Base-by-base conservation (phyloP, 2,888 invertebrate genomes). In the Epicampocera succincta region DNA sequence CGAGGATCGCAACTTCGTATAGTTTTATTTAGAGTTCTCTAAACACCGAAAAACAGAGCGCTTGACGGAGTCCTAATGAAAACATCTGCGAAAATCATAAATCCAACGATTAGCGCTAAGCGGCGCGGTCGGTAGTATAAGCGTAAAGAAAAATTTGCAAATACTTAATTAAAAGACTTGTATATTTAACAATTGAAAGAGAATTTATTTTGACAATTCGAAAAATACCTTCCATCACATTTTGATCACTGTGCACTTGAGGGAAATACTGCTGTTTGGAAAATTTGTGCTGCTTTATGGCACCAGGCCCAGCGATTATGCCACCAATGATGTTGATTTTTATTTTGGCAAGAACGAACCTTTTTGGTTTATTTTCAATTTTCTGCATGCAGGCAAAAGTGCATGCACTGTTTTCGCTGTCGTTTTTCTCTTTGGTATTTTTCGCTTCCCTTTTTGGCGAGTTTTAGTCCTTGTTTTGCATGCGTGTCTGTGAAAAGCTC, bases 291-390 rank as follows among this genome's bases (percentile, higher is more conserved):
- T 79, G 72, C 72, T 66, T 60, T 66, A 54, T 60, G 66, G 52
- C 46, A 60, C 54, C 40, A 79, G 78, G 72, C 58, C 40, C 60
- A 52, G 60, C 68, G 78, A 79, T 79, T 79, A 73, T 61, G 66
- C 78, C 72, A 73, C 78, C 72, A 79, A 79, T 79, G 65, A 73
- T 73, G 72, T 72, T 66, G 66, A 73, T 73, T 73, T 73, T 78
- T 79, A 54, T 79, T 79, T 73, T 72, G 65, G 72, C 50, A 66
- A 58, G 3, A 50, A 33, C 50, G 3, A 50, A 33, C 50, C n/a
- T 63, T 58, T 77, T 71, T 63, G 12, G 42, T 50, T 54, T 69
- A 48, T 63, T 77, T 77, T 77, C 66, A 17, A 42, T 66, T 11
- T 33, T 21, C 0, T 29, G 46, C 44, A 52, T 52, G 44, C 60